Evolutionary conservation across 2,888 invertebrate species (phyloP), one percentile per base, ranked within the genome.

Genomic region (Volucella inanis): DNA sequence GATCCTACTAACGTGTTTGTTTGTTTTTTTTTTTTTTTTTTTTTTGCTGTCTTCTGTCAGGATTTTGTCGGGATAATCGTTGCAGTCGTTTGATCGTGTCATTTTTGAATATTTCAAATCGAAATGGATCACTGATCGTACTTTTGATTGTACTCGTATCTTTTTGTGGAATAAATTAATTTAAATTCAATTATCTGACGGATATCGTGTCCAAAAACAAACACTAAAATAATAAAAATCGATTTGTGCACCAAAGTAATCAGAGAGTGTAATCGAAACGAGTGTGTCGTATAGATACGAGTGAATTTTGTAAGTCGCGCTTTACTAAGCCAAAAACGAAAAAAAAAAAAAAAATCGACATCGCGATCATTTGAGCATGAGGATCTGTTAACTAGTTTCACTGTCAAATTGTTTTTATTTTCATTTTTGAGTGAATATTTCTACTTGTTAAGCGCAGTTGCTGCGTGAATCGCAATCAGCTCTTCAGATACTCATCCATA

Each of bases 401-500:
- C 31, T 31, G 31, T 31, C 31, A 6, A 31, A 31, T 31, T 22
- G 38, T 18, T 31, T 70, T 57, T 11, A 1, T 39, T 38, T 64
- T 65, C 41, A 4, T 49, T 50, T 64, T 47, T 11, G 43, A 43
- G 12, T 18, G 22, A 45, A 55, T 39, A 62, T 18, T 74, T 74
- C 45, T 54, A 41, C 57, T 31, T 31, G 0, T 39, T n/a, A 49
- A 68, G 62, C 62, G 64, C 41, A 50, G 12, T 49, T 45, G 50
- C 54, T 31, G 31, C 31, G 4, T 31, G 6, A 31, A 6, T 31
- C 4, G 31, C 31, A 6, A 54, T 59, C 54, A 39, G 50, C 54
- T 64, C 14, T 1, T 18, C 54, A 22, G 70, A 75, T 65, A 64
- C 54, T 50, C 45, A 59, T 43, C 57, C 81, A 77, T 85, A 81